phyloP scores from a whole-genome alignment of 2,113 vertebrate species.

The Proteles cristata region DNA sequence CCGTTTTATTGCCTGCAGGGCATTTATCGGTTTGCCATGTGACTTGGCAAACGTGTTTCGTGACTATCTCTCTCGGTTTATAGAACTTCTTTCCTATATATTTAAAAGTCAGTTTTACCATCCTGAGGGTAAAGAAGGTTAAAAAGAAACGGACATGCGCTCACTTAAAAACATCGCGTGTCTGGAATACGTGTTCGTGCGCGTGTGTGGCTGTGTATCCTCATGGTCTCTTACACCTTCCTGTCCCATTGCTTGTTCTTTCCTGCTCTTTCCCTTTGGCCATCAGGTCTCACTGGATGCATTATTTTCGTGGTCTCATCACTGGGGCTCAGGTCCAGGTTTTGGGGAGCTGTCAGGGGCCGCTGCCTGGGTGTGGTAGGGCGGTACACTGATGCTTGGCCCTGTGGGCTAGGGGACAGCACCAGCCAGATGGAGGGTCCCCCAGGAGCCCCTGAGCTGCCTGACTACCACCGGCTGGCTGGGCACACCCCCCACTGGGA shows the following conservation, averaged over 20 bases:
- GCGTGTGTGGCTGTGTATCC: background rate
- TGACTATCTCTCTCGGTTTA: background rate
- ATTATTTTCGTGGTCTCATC: background rate
- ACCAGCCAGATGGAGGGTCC: background rate
- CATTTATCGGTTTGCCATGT: background rate
- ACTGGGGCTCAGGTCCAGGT: background rate
- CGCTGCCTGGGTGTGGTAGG: background rate
- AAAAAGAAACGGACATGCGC: background rate
- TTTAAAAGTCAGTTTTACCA: background rate
- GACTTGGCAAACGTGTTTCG: background rate
- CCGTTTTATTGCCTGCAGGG: background rate
- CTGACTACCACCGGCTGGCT: background rate
- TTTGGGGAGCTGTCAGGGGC: background rate
- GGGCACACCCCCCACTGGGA: background rate
- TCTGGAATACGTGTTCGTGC: background rate
- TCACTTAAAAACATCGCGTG: background rate
- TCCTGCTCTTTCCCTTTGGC: background rate
- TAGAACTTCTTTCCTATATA: background rate
- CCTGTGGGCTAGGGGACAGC: background rate
- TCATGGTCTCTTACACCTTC: background rate
- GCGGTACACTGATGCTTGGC: background rate
- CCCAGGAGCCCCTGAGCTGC: background rate
- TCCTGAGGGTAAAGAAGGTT: background rate
- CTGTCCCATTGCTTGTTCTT: background rate
- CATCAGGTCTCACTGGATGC: background rate